Conservation (phyloP, 2,888 invertebrate genomes). For the Dromius quadrimaculatus region DNA sequence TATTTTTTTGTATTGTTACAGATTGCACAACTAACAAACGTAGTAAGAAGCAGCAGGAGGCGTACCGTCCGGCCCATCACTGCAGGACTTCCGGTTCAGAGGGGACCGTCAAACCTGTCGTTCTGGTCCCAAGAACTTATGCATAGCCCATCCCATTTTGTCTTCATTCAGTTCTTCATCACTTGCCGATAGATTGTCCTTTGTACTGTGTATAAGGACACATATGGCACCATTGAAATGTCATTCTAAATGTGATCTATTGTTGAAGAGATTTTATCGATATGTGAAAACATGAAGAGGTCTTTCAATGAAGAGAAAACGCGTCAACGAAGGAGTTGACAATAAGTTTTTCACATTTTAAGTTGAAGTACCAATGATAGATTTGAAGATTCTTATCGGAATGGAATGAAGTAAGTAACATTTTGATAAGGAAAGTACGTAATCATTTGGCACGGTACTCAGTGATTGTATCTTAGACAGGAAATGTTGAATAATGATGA, state of each 20-base stretch:
- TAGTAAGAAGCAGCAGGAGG: slow-evolving; percentile 29
- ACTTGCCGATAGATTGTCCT: background rate
- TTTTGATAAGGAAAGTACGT: no score
- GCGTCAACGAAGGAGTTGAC: no score
- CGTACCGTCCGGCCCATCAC: slow-evolving; percentile 26
- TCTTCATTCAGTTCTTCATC: slow-evolving; percentile 7
- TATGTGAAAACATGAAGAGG: slow-evolving; percentile 37
- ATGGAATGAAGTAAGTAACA: no score
- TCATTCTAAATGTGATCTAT: slow-evolving; percentile 4
- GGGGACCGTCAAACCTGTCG: slow-evolving; percentile 25
- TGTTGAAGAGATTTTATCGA: slow-evolving; percentile 20
- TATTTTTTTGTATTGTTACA: no score
- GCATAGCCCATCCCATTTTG: slow-evolving; percentile 1
- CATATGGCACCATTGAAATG: slow-evolving; percentile 16
- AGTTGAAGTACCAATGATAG: no score
- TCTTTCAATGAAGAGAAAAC: no score
- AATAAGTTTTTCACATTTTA: no score
- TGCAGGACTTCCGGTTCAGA: slow-evolving; percentile 33
- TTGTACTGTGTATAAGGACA: background rate
- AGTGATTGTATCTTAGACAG: no score
- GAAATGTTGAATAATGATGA: no score
- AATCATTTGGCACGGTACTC: no score
- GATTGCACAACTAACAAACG: no score
- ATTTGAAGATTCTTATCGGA: no score
- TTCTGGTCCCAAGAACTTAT: background rate